These are phyloP conservation scores for Cantharis rufa DNA, from an alignment of 2,888 invertebrate genomes.

Conservation along the genomic window DNA sequence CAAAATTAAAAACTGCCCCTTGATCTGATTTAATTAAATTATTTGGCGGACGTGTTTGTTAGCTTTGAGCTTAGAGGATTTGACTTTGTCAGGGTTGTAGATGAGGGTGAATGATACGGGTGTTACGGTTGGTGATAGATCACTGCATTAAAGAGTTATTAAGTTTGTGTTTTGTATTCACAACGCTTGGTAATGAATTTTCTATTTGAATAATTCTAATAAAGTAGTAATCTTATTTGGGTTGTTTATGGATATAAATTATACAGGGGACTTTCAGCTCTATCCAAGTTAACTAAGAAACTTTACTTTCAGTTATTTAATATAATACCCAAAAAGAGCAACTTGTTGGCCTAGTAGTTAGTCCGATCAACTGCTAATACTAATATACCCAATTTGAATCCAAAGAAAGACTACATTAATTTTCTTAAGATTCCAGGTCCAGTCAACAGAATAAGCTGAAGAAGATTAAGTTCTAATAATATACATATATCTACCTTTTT, in stretches of 20 bases:
- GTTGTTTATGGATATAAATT: slow-evolving; percentile 5
- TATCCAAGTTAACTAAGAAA: neutral
- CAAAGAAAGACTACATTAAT: too few relatives aligned
- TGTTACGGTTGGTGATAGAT: slow-evolving; percentile 43
- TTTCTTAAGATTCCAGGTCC: too few relatives aligned
- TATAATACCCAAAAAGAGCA: too few relatives aligned
- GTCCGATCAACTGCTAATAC: too few relatives aligned
- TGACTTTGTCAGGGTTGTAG: slow-evolving; percentile 38
- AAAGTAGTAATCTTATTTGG: slow-evolving; percentile 31
- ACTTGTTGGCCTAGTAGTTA: too few relatives aligned
- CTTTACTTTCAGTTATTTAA: neutral
- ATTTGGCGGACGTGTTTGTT: slow-evolving; percentile 47
- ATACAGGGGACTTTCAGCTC: neutral
- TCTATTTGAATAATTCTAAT: slow-evolving; percentile 34
- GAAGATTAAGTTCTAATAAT: too few relatives aligned
- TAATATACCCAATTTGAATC: too few relatives aligned
- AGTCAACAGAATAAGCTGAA: too few relatives aligned
- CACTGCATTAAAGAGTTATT: slow-evolving; percentile 48
- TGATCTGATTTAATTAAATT: slow-evolving; percentile 51
- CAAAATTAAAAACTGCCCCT: slow-evolving; percentile 51
- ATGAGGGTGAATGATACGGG: slow-evolving; percentile 36
- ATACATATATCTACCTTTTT: too few relatives aligned
- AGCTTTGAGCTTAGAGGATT: slow-evolving; percentile 43
- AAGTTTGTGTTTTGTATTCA: slow-evolving; percentile 39
- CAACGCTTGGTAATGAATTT: slow-evolving; percentile 36